Conservation (phyloP, 2,888 invertebrate genomes). For the Pandemis heparana region DNA sequence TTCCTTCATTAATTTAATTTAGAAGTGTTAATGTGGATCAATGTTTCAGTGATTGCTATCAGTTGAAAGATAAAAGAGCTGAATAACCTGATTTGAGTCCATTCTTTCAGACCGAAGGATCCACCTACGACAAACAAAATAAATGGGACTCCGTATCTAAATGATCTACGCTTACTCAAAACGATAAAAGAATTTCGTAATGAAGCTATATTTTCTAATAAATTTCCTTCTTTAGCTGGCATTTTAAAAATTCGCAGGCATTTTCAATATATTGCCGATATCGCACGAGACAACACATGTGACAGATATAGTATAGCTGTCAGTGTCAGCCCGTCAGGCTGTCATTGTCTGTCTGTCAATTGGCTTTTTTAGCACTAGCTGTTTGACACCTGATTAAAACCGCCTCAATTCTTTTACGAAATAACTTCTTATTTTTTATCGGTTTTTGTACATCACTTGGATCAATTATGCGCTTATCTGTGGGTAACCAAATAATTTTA, state of each 20-base stretch:
- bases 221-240: constrained; percentile 47
- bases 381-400: constrained; percentile 3
- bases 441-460: constrained; percentile 34
- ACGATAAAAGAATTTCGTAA: constrained; percentile 40
- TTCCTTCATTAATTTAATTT: background rate
- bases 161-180: constrained; percentile 84
- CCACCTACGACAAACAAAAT: constrained; percentile 90
- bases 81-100: constrained; percentile 89
- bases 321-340: too few relatives aligned
- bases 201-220: constrained; percentile 39
- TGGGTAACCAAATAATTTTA: constrained; percentile 58
- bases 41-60: constrained; percentile 1
- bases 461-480: constrained; percentile 52
- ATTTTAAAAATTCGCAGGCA: constrained; percentile 48
- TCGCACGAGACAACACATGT: too few relatives aligned
- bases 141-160: constrained; percentile 90
- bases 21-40: background rate
- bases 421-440: background rate
- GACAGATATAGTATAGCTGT: too few relatives aligned
- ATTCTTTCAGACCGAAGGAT: constrained; percentile 91
- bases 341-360: background rate
- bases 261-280: background rate
- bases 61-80: constrained; percentile 47
- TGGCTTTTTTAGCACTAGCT: background rate
- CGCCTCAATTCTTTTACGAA: background rate